These are phyloP conservation scores for Pteropus alecto DNA, from an alignment of 2,113 vertebrate genomes.

Conservation along the genomic window DNA sequence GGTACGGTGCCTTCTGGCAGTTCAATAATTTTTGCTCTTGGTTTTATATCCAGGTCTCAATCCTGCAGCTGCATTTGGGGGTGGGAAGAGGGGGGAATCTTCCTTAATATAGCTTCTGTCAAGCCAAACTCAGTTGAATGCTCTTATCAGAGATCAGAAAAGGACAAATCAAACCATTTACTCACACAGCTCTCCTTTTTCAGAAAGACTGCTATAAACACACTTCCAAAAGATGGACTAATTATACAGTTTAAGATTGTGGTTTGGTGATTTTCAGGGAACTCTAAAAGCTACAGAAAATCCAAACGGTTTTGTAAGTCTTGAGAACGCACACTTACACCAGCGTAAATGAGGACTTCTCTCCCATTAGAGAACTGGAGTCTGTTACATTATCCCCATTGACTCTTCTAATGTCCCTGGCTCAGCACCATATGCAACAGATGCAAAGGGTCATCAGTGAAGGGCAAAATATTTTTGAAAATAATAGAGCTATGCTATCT, in stretches of 20 bases:
- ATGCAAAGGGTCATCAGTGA: slow-evolving; percentile 73
- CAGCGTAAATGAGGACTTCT: slow-evolving; percentile 36
- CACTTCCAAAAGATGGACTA: slow-evolving; percentile 39
- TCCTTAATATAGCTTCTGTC: background rate
- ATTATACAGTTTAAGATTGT: slow-evolving; percentile 46
- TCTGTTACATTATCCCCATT: slow-evolving; percentile 72
- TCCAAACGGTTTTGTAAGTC: background rate
- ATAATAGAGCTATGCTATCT: slow-evolving; percentile 66
- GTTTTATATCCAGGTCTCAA: background rate
- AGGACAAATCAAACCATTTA: slow-evolving; percentile 25
- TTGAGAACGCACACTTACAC: slow-evolving; percentile 46
- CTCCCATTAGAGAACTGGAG: slow-evolving; percentile 68
- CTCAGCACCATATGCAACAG: slow-evolving; percentile 67
- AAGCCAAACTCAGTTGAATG: background rate
- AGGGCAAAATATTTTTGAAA: slow-evolving; percentile 73
- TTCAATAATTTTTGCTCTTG: background rate
- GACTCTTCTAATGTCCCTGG: slow-evolving; percentile 72
- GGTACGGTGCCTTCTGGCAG: slow-evolving; percentile 6
- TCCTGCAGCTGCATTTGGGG: background rate
- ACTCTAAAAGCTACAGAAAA: slow-evolving; percentile 60
- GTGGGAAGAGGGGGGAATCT: background rate
- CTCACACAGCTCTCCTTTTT: background rate
- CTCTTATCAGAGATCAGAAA: background rate
- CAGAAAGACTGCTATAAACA: slow-evolving; percentile 25
- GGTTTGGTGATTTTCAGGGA: slow-evolving; percentile 39